phyloP scores from a whole-genome alignment of 2,888 invertebrate species.

The Drosophila fulvimacula region DNA sequence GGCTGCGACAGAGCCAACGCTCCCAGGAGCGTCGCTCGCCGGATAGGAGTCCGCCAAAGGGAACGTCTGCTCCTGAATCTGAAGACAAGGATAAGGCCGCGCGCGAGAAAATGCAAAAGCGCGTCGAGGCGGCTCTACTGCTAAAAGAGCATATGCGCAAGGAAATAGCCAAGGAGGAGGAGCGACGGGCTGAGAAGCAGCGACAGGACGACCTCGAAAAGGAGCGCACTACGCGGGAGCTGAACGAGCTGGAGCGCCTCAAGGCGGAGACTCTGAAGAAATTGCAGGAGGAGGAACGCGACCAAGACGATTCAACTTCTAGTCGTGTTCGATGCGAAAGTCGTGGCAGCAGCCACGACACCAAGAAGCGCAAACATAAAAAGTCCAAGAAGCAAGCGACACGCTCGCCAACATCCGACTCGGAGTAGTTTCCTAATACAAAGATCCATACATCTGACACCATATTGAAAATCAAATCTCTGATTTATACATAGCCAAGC shows the following conservation, averaged over 20 bases:
- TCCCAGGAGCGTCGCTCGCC: slow-evolving; percentile 45
- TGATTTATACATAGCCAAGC: slow-evolving; percentile 34
- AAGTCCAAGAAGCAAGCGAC: slow-evolving; percentile 81
- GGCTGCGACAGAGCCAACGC: slow-evolving; percentile 44
- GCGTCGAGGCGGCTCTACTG: slow-evolving; percentile 86
- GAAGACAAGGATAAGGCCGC: slow-evolving; percentile 80
- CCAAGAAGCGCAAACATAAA: slow-evolving; percentile 82
- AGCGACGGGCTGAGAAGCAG: slow-evolving; percentile 86
- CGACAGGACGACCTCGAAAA: slow-evolving; percentile 83
- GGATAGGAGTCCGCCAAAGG: slow-evolving; percentile 36
- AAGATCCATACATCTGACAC: slow-evolving; percentile 1
- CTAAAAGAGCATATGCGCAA: slow-evolving; percentile 88
- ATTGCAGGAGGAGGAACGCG: slow-evolving; percentile 80
- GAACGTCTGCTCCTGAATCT: slow-evolving; percentile 40
- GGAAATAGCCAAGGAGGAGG: slow-evolving; percentile 86
- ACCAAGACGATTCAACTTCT: slow-evolving; percentile 15
- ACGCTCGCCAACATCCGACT: slow-evolving; percentile 78
- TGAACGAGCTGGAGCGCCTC: slow-evolving; percentile 83
- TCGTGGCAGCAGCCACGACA: slow-evolving; percentile 54
- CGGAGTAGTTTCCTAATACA: slow-evolving; percentile 58
- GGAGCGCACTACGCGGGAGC: slow-evolving; percentile 81
- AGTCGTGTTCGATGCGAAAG: slow-evolving; percentile 47
- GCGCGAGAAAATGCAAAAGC: slow-evolving; percentile 84
- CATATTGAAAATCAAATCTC: slow-evolving; percentile 27
- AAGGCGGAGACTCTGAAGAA: slow-evolving; percentile 84